A percentile compares a stretch with the other conserved stretches of the same genome.
Evolutionary conservation across 2,888 invertebrate species (phyloP).

Genomic region (Troides aeacus): DNA sequence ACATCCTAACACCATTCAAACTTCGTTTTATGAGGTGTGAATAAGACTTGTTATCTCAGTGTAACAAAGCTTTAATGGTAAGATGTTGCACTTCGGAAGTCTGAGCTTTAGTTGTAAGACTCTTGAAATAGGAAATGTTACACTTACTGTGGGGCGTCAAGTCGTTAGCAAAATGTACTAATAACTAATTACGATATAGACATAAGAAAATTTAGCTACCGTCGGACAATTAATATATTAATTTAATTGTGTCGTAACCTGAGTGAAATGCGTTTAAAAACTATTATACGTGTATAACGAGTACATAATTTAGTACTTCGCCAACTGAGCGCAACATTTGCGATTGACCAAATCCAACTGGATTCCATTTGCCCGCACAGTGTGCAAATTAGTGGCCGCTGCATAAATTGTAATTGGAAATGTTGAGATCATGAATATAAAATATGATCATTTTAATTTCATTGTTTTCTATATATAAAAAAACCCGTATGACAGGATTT

Average conservation of each 20-base stretch:
- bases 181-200: neutral
- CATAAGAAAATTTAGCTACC: neutral
- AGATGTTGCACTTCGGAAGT: no score
- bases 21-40: no score
- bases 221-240: neutral
- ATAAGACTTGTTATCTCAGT: no score
- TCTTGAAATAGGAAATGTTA: no score
- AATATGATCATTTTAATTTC: constrained; percentile 6
- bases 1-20: no score
- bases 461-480: neutral
- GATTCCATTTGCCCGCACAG: constrained; percentile 25
- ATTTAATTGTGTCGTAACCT: neutral
- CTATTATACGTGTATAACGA: neutral
- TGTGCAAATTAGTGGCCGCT: constrained; percentile 27
- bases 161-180: no score
- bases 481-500: neutral
- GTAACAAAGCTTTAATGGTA: no score
- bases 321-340: constrained; percentile 19
- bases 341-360: constrained; percentile 25
- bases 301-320: constrained; percentile 12
- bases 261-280: neutral
- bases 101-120: no score
- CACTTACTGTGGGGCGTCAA: no score
- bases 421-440: constrained; percentile 18
- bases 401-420: constrained; percentile 25